Percentiles rank a stretch among this genome's conserved stretches.
These are phyloP conservation scores for Epinotia bilunana DNA, from an alignment of 2,888 invertebrate genomes.

Conservation along the genomic window DNA sequence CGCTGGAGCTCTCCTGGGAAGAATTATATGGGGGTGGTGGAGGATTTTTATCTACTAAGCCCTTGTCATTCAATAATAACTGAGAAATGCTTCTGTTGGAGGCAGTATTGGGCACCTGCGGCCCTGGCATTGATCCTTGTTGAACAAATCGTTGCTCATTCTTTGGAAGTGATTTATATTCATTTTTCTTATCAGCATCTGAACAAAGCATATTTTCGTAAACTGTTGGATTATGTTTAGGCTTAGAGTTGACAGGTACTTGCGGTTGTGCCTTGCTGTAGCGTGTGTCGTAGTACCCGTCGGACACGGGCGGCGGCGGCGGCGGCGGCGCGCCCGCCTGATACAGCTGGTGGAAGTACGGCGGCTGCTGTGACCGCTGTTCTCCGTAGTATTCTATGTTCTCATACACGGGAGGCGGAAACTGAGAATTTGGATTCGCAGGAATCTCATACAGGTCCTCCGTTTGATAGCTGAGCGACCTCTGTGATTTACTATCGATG, in stretches of 20 bases:
- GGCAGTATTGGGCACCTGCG: conserved; percentile 74
- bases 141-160: conserved; percentile 74
- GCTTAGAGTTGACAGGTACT: conserved; percentile 86
- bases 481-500: conserved; percentile 85
- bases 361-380: conserved; percentile 82
- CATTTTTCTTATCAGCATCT: conserved; percentile 74
- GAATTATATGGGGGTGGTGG: conserved; percentile 78
- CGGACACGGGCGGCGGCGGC: conserved; percentile 73
- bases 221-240: conserved; percentile 71
- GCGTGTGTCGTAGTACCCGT: conserved; percentile 81
- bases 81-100: conserved; percentile 67
- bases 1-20: conserved; percentile 67
- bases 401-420: conserved; percentile 87
- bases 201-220: conserved; percentile 82
- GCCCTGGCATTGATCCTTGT: conserved; percentile 74
- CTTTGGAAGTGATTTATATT: conserved; percentile 67
- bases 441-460: conserved; percentile 79
- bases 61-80: conserved; percentile 72
- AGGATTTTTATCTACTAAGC: conserved; percentile 76
- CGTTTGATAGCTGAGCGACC: conserved; percentile 81
- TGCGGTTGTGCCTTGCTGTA: conserved; percentile 93
- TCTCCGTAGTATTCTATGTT: conserved; percentile 92
- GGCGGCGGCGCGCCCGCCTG: conserved; percentile 74
- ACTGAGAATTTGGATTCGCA: conserved; percentile 71
- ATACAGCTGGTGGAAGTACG: conserved; percentile 86